These are phyloP conservation scores for Pristiophorus japonicus DNA, from an alignment of 2,113 vertebrate genomes.

Conservation along the genomic window DNA sequence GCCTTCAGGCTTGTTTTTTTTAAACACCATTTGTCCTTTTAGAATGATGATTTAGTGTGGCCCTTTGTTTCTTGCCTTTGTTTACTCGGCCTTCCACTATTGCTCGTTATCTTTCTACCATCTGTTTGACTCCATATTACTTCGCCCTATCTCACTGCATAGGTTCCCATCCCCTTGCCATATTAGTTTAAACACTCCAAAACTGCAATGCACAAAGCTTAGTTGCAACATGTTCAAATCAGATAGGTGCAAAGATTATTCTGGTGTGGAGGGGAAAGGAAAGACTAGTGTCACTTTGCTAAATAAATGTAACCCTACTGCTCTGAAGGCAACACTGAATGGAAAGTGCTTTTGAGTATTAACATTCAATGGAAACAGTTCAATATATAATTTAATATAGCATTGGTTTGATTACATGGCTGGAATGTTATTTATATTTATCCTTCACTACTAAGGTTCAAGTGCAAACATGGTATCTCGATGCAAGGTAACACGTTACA, in stretches of 20 bases:
- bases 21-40: too few species aligned
- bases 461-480: conserved; percentile 11
- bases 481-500: conserved; percentile 13
- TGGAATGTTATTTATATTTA: conserved; percentile 32
- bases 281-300: neutral
- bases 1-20: too few species aligned
- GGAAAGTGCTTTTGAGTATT: neutral
- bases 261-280: neutral
- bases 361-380: conserved; percentile 16
- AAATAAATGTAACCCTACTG: neutral
- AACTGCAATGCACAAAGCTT: neutral
- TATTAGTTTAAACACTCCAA: too few species aligned
- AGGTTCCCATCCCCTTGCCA: too few species aligned
- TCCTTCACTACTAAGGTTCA: conserved; percentile 32
- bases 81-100: too few species aligned
- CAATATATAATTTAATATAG: conserved; percentile 15
- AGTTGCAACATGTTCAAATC: neutral
- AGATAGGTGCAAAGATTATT: neutral
- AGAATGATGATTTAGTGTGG: too few species aligned
- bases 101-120: too few species aligned
- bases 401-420: conserved; percentile 24
- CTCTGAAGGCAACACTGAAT: neutral
- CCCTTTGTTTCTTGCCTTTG: too few species aligned
- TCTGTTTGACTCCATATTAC: too few species aligned
- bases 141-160: too few species aligned